Evolutionary conservation across 2,113 vertebrate genomes (phyloP), one percentile per base, ranked within the genome.

Genomic region (Ahaetulla prasina): DNA sequence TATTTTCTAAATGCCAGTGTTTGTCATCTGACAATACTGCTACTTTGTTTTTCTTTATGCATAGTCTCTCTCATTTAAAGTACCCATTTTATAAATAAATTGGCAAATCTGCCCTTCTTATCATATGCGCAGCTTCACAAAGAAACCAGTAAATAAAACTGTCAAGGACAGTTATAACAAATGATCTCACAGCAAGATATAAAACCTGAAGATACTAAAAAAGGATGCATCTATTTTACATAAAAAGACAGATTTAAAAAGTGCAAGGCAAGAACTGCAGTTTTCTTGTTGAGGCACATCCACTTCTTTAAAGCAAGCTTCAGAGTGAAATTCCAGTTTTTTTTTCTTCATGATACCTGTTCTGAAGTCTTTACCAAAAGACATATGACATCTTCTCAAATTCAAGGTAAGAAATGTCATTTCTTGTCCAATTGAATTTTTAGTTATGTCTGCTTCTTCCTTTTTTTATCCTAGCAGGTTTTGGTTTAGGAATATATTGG

Each of bases 401-500:
- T 91, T 94, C 96, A 94, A 96, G 91, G 93, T 54, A 94, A 94
- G 94, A 93, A 91, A 86, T 86, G 85, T 80, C 52, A 43, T 52
- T 90, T 96, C 90, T 88, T 87, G 92, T 94, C 94, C 96, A 74
- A 10, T n/a, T 94, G 92, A 86, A 91, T 96, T 98, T 95, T 98
- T 97, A 98, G 97, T 97, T 98, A 96, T 99, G 99, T 96, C 98
- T 97, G 90, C 98, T 98, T 96, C 99, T 97, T 94, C 98, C 98
- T 96, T 99, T 99, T 96, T 99, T 99, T 97, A 99, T 99, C 94
- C 99, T 98, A 50, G 99, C 99, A 0, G 99, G 99, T 97, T 99
- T 99, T 30, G 99, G 99, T 96, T 99, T 99, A 95, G 99, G 99
- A 96, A 99, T 99, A 96, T 99, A 99, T 94, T 99, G 99, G 94